Conservation (phyloP, 2,113 vertebrate genomes). For the Garra rufa region DNA sequence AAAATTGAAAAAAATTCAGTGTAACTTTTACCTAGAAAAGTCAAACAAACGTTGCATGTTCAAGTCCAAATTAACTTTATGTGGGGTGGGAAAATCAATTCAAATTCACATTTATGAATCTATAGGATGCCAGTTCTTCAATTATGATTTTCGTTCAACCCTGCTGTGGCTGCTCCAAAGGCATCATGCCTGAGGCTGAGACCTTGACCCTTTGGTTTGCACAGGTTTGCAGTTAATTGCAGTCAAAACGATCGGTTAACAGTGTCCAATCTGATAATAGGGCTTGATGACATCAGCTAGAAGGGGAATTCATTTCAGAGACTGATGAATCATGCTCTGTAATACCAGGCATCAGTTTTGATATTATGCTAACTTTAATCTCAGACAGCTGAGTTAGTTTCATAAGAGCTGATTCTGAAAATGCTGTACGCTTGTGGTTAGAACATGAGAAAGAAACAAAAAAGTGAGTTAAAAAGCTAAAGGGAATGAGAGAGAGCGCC, state of each 20-base stretch:
- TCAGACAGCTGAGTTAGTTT: neutral
- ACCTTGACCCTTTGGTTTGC: neutral
- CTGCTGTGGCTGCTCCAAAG: neutral
- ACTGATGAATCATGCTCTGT: neutral
- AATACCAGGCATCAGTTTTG: neutral
- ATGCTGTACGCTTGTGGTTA: neutral
- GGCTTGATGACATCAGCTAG: neutral
- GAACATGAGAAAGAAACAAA: neutral
- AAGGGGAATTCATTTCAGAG: neutral
- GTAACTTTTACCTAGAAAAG: no score
- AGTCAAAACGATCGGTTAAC: neutral
- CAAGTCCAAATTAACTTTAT: neutral
- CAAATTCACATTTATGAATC: neutral
- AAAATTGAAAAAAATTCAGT: no score
- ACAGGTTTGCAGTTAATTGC: neutral
- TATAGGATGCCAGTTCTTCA: neutral
- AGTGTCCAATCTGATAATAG: neutral
- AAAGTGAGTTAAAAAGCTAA: neutral
- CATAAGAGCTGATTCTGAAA: neutral
- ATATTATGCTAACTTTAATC: conserved; percentile 1
- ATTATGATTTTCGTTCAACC: neutral
- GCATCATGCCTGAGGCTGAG: neutral
- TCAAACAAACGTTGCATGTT: neutral
- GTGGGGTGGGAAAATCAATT: neutral
- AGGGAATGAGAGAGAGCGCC: conserved; percentile 9